phyloP scores from a whole-genome alignment of 35 echinoderm and acorn worm species.

The Lytechinus pictus region DNA sequence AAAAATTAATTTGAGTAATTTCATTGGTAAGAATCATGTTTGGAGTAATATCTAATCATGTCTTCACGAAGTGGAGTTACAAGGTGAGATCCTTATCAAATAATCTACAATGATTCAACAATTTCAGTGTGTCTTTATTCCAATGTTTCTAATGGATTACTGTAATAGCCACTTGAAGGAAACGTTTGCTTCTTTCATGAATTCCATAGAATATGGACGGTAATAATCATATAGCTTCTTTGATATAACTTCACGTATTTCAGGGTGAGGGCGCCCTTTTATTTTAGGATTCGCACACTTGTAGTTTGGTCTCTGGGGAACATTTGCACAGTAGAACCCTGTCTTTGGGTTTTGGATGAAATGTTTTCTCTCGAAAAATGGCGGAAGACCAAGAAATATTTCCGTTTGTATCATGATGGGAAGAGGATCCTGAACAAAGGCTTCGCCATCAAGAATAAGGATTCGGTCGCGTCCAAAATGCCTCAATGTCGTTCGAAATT shows the following conservation, averaged over 20 bases:
- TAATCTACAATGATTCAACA: too few relatives aligned
- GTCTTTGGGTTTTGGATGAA: not conserved
- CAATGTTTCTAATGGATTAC: not conserved
- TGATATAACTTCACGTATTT: not conserved
- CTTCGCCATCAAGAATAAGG: slow-evolving; percentile 25
- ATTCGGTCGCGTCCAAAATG: not conserved
- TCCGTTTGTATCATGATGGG: slow-evolving; percentile 26
- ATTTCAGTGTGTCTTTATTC: too few relatives aligned
- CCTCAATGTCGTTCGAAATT: not conserved
- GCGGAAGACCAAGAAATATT: not conserved
- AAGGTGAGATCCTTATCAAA: too few relatives aligned
- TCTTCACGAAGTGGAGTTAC: too few relatives aligned
- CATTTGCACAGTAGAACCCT: not conserved
- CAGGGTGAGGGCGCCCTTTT: not conserved
- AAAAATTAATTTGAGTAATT: too few relatives aligned
- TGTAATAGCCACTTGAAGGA: not conserved
- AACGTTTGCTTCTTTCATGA: not conserved
- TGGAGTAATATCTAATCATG: too few relatives aligned
- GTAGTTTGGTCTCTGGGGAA: not conserved
- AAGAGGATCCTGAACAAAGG: slow-evolving; percentile 17
- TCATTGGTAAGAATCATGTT: too few relatives aligned
- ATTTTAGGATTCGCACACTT: not conserved
- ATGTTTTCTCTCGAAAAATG: not conserved
- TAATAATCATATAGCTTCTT: not conserved
- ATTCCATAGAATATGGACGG: not conserved